Base-by-base conservation (phyloP, 2,113 vertebrate species). In the Dromas ardeola region DNA sequence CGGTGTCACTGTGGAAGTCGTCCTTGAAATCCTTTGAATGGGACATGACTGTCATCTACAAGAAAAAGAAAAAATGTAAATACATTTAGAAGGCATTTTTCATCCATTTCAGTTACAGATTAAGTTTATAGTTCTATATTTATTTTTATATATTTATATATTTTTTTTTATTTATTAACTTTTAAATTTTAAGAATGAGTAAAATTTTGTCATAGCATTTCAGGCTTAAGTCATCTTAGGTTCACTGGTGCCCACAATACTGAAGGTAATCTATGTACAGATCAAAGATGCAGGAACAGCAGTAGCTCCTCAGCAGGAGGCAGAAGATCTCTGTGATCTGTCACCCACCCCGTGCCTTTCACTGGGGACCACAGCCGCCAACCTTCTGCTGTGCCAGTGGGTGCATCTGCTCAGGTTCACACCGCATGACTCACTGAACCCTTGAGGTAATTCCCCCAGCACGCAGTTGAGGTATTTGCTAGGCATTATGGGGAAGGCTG, bases 11-110 rank as follows among this genome's bases (percentile, higher is more conserved):
- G 96, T 99, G 99, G 65, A 98, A 97, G 96, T 98, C 98, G 26
- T 99, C 99, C 98, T 99, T 99, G 97, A 99, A 92, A 98, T 99
- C 98, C 97, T 98, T 98, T 94, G 98, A 98, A 92, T 98, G 98
- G 94, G 98, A 99, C 98, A 99, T 99, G 98, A 98, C 98, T 97
- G 98, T 99, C 99, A 99, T 99, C 99, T 99, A 95, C 82, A 98
- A 98, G 83, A 65, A 89, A 58, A 59, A 90, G 95, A 45, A 81
- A 42, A 88, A 70, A 47, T 4, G 9, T 65, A 66, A 82, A 69
- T 66, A 47, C 23, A 83, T 74, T 86, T 86, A 88, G n/a, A 91
- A 94, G 27, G 36, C 29, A 70, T 72, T 97, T 73, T 84, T 77
- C 25, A 90, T 67, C 22, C 17, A 62, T 65, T 86, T 81, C 36